Evolutionary conservation across 2,888 invertebrate species (phyloP), one percentile per base, ranked within the genome.

Genomic region (Tenthredo livida): DNA sequence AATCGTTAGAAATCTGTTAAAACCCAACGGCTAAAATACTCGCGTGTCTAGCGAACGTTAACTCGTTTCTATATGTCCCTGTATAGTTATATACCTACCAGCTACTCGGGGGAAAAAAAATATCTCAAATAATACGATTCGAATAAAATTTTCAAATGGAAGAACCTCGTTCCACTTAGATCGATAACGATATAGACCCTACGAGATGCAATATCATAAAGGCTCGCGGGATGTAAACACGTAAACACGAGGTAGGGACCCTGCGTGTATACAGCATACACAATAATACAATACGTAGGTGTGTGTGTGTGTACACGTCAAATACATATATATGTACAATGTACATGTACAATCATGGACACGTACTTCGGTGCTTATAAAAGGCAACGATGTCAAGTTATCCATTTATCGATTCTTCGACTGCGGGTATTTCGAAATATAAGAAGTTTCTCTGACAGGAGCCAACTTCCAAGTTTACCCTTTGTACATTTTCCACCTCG

Each of bases 1-100:
- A 83, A 83, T 83, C 83, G 83, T 29, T 83, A 58, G 70, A 83
- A 70, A 83, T 83, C 83, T 70, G 67, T 83, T 83, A 33, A 70
- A 70, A 70, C 29, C 47, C 67, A 70, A 83, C 37, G 80, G 61
- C 29, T 17, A n/a, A 50, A 21, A 15, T 17, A 40, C 65, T 33
- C 65, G 67, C 67, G 67, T 33, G 83, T 15, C 67, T 17, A n/a
- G 29, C 2, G 3, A 47, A 47, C 80, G 83, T 47, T 50, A 43
- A 65, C 67, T 67, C 83, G 67, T 47, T 67, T 33, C 83, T 47
- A 37, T 65, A 29, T 10, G 10, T 47, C 15, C 21, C 29, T 37
- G 7, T 37, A 37, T 37, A 37, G 37, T 37, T 37, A 37, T 37
- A 7, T 7, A 37, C 37, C 37, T 37, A 29, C 29, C 29, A 37